These are phyloP conservation scores for Platypus cylindrus DNA, from an alignment of 2,888 invertebrate genomes.

Conservation along the genomic window DNA sequence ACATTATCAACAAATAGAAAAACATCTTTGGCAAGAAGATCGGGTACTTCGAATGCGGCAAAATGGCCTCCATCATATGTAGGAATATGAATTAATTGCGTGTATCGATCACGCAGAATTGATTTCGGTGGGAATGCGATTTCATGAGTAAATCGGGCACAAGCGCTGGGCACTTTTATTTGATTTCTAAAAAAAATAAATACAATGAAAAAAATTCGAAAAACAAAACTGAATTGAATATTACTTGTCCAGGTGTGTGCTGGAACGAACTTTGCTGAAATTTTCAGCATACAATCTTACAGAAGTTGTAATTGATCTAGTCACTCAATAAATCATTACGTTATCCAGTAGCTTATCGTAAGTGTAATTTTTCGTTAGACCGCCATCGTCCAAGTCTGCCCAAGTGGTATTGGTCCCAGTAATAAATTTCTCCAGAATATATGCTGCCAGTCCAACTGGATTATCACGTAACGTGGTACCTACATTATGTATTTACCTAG, in stretches of 20 bases:
- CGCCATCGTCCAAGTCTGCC: slow-evolving; percentile 47
- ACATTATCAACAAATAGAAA: slow-evolving; percentile 20
- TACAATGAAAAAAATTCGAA: no score
- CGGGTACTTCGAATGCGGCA: slow-evolving; percentile 23
- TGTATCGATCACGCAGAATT: slow-evolving; percentile 11
- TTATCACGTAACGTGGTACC: slow-evolving; percentile 59
- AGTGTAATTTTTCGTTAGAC: slow-evolving; percentile 50
- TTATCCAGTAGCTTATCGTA: slow-evolving; percentile 65
- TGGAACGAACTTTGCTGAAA: slow-evolving; percentile 27
- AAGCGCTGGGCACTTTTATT: slow-evolving; percentile 56
- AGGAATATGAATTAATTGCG: slow-evolving; percentile 16
- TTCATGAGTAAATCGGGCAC: slow-evolving; percentile 63
- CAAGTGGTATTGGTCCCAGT: slow-evolving; percentile 52
- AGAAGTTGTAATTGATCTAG: slow-evolving; percentile 59
- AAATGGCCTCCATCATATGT: slow-evolving; percentile 19
- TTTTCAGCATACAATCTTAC: slow-evolving; percentile 61
- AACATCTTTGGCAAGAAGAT: slow-evolving; percentile 23
- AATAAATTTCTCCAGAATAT: slow-evolving; percentile 81
- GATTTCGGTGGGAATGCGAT: slow-evolving; percentile 44
- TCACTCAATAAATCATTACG: slow-evolving; percentile 72
- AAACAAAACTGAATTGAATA: no score
- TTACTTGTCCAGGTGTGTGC: slow-evolving; percentile 7
- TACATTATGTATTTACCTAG: no score
- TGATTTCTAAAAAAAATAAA: slow-evolving; percentile 44
- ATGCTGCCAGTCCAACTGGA: slow-evolving; percentile 77